phyloP scores from a whole-genome alignment of 2,888 invertebrate species.

The Chrysotoxum bicinctum region DNA sequence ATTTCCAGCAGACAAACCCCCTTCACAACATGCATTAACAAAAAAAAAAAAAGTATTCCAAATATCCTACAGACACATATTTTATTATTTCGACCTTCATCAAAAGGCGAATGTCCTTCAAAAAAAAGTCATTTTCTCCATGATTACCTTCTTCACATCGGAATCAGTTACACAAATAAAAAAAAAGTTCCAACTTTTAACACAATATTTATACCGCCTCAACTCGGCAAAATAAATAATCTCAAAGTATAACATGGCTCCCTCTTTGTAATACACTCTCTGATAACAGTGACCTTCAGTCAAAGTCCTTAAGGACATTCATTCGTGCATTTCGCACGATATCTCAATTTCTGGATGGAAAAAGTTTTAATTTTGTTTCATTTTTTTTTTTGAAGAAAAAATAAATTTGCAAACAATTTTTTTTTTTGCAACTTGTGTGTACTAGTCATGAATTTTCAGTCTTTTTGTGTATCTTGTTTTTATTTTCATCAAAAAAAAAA shows the following conservation, averaged over 20 bases:
- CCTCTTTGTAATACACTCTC: not conserved
- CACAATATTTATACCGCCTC: conserved; percentile 33
- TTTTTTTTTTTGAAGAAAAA: conserved; percentile 7
- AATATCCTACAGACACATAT: conserved; percentile 43
- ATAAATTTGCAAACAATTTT: not conserved
- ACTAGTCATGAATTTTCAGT: conserved; percentile 15
- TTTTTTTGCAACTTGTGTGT: conserved; percentile 33
- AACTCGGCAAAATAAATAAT: conserved; percentile 18
- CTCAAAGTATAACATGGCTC: not conserved
- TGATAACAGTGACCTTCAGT: conserved; percentile 55
- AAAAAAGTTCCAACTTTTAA: conserved; percentile 46
- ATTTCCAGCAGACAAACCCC: conserved; percentile 5
- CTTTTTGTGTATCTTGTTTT: conserved; percentile 33
- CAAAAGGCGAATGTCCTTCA: conserved; percentile 51
- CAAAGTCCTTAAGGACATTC: conserved; percentile 58
- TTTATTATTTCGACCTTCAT: conserved; percentile 59
- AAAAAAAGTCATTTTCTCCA: conserved; percentile 63
- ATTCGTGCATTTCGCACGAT: conserved; percentile 57
- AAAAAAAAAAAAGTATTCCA: not conserved
- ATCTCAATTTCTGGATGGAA: conserved; percentile 43
- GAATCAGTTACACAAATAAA: not conserved
- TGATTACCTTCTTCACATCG: conserved; percentile 52
- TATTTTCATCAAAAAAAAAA: not conserved
- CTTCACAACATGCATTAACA: not conserved
- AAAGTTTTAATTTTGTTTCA: conserved; percentile 26